Percentiles rank a stretch among this genome's conserved stretches.
phyloP scores from a whole-genome alignment of 30 jellyfish, hydroid and myxozoan genomes.

The Pseudorhiza aurosa region DNA sequence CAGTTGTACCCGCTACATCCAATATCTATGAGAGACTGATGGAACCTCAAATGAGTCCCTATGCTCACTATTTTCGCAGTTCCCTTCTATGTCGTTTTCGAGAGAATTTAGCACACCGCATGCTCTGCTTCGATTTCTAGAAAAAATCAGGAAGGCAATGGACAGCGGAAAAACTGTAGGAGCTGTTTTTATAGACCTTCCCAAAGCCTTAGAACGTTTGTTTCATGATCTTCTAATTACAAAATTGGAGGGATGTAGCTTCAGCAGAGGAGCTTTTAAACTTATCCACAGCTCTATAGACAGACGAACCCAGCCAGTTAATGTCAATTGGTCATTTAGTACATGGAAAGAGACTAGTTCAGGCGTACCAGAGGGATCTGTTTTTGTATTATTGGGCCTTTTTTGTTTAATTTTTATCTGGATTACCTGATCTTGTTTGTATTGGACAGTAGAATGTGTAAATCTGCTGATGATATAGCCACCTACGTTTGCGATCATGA shows the following conservation, averaged over 20 bases:
- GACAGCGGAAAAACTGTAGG: slow-evolving; percentile 27
- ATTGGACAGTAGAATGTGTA: neutral
- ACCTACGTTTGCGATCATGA: slow-evolving; percentile 1
- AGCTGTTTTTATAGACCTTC: slow-evolving; percentile 9
- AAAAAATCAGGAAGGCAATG: slow-evolving; percentile 27
- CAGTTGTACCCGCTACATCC: slow-evolving; percentile 26
- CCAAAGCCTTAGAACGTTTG: neutral
- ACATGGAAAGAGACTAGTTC: neutral
- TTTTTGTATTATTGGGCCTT: too few relatives aligned
- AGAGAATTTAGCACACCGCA: slow-evolving; percentile 33
- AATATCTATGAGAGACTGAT: slow-evolving; percentile 28
- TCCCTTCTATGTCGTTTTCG: slow-evolving; percentile 23
- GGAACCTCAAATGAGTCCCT: slow-evolving; percentile 31
- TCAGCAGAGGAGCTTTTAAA: neutral
- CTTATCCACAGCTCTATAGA: neutral
- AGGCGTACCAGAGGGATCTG: slow-evolving; percentile 21
- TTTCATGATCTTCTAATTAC: neutral
- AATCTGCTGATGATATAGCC: neutral
- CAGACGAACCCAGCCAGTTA: neutral
- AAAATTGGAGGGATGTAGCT: neutral
- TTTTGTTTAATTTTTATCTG: neutral
- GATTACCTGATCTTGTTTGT: neutral
- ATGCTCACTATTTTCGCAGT: slow-evolving; percentile 10
- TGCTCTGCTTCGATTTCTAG: slow-evolving; percentile 26
- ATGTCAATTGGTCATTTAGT: neutral